Percentiles rank a stretch among this genome's conserved stretches.
Evolutionary conservation across 37 sponge, comb jelly and placozoan genomes (phyloP).

Genomic region (Cliona cf. orientalis): DNA sequence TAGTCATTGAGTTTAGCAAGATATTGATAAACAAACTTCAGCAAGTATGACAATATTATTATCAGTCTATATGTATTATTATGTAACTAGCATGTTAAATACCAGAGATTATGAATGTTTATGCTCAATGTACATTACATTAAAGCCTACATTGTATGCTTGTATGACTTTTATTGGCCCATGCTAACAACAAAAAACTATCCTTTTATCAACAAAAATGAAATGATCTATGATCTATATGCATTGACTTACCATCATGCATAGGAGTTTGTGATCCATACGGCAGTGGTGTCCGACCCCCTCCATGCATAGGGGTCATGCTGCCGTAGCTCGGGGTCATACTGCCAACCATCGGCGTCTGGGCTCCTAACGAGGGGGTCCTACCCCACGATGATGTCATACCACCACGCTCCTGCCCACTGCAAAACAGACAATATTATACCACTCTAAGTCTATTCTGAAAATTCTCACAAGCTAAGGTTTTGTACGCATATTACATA

Average conservation of each 20-base stretch:
- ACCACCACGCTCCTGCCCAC: conserved; percentile 60
- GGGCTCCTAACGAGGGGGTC: conserved; percentile 81
- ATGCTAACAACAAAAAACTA: background rate
- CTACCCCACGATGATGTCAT: conserved; percentile 74
- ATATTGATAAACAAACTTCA: too few relatives aligned
- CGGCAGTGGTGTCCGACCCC: conserved; percentile 90
- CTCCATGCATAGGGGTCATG: conserved; percentile 86
- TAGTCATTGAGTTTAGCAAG: too few relatives aligned
- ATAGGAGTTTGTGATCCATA: conserved; percentile 93
- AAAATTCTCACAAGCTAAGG: too few relatives aligned
- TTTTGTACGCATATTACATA: too few relatives aligned
- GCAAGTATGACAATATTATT: too few relatives aligned
- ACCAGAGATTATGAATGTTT: too few relatives aligned
- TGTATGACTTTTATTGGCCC: background rate
- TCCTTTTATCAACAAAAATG: too few relatives aligned
- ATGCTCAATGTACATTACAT: background rate
- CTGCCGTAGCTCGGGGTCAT: conserved; percentile 84
- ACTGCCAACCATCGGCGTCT: conserved; percentile 92
- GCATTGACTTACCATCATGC: conserved; percentile 53
- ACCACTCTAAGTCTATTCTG: background rate
- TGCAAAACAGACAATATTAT: background rate
- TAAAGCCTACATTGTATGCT: background rate
- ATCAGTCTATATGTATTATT: too few relatives aligned
- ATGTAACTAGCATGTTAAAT: too few relatives aligned
- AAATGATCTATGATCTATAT: background rate